phyloP scores from a whole-genome alignment of 2,888 invertebrate species.

The Andrena hattorfiana region DNA sequence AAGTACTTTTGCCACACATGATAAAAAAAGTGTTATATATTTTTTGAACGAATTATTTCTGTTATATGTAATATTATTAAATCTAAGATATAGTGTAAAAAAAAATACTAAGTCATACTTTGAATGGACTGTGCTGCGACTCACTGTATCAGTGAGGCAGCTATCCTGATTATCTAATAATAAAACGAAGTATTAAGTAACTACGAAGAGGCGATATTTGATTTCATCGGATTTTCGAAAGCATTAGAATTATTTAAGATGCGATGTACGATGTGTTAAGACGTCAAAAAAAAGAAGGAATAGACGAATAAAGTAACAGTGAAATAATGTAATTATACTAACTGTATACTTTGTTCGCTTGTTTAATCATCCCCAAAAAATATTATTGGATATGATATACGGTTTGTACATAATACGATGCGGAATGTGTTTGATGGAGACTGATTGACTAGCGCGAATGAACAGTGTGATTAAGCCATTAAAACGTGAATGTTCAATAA shows the following conservation, averaged over 20 bases:
- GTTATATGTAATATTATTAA: slow-evolving; percentile 73
- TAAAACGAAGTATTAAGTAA: slow-evolving; percentile 82
- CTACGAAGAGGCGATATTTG: slow-evolving; percentile 56
- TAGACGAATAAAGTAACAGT: slow-evolving; percentile 49
- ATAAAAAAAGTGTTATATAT: slow-evolving; percentile 54
- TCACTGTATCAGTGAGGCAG: slow-evolving; percentile 85
- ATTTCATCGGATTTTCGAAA: slow-evolving; percentile 54
- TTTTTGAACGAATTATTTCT: slow-evolving; percentile 70
- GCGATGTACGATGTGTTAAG: slow-evolving; percentile 62
- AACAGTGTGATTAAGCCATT: slow-evolving; percentile 67
- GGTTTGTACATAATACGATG: slow-evolving; percentile 79
- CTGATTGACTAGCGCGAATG: slow-evolving; percentile 70
- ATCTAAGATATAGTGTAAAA: slow-evolving; percentile 74
- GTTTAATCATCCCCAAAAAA: slow-evolving; percentile 68
- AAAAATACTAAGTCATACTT: slow-evolving; percentile 76
- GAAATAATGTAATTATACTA: slow-evolving; percentile 56
- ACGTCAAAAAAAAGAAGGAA: slow-evolving; percentile 23
- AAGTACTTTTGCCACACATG: slow-evolving; percentile 62
- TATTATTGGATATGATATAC: slow-evolving; percentile 72
- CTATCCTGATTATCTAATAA: slow-evolving; percentile 79
- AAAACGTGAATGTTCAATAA: slow-evolving; percentile 55
- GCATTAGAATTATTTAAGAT: slow-evolving; percentile 55
- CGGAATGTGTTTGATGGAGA: slow-evolving; percentile 69
- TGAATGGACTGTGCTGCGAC: slow-evolving; percentile 74
- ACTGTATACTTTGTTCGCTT: slow-evolving; percentile 75